Percentiles rank a stretch among this genome's conserved stretches.
These are phyloP conservation scores for Bothrops jararaca DNA, from an alignment of 2,113 vertebrate genomes.

Conservation along the genomic window DNA sequence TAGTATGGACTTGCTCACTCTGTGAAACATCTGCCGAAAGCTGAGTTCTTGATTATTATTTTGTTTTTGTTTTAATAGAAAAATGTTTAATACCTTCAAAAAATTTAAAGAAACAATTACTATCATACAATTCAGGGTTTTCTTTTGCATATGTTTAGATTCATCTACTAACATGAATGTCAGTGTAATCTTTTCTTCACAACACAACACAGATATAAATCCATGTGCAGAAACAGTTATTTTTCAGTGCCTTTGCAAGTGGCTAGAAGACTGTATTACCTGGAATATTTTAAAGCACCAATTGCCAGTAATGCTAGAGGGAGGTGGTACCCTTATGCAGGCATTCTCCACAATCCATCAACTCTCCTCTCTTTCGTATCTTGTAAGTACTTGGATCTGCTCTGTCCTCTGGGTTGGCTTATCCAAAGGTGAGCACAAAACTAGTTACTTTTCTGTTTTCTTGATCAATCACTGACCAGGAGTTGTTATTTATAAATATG, in stretches of 20 bases:
- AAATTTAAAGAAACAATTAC: constrained; percentile 45
- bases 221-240: not conserved
- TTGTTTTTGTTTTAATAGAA: constrained; percentile 70
- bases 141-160: constrained; percentile 41
- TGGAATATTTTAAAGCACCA: not conserved
- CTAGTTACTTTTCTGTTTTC: not conserved
- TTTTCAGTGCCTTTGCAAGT: not conserved
- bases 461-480: constrained; percentile 9
- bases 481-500: constrained; percentile 33
- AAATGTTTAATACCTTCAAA: constrained; percentile 71
- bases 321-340: not conserved
- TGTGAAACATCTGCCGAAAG: not conserved
- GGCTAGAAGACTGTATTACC: not conserved
- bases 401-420: not conserved
- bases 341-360: not conserved
- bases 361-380: not conserved
- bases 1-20: not conserved
- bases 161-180: constrained; percentile 23
- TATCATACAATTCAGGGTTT: constrained; percentile 37
- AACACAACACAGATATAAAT: not conserved
- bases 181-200: constrained; percentile 31
- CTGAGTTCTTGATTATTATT: not conserved
- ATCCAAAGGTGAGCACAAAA: not conserved
- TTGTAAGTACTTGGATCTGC: not conserved
- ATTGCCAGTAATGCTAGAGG: not conserved